Evolutionary conservation across 2,113 vertebrate genomes (phyloP).

Genomic region (Azemiops feae): DNA sequence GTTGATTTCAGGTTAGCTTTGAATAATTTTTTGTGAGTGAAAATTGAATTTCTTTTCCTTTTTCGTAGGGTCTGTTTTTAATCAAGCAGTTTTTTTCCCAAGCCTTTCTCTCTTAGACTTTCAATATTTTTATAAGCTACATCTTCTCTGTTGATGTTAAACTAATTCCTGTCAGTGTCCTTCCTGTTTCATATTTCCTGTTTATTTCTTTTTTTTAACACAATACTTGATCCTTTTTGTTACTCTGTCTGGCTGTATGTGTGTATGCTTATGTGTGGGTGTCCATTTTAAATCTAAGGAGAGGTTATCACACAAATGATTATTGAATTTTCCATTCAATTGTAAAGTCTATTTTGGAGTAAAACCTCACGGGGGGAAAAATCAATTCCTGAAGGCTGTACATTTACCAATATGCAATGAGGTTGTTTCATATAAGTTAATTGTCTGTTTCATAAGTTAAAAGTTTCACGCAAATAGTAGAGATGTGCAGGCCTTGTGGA

Average conservation of each 20-base stretch:
- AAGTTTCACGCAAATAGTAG: background rate
- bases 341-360: slow-evolving; percentile 21
- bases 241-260: background rate
- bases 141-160: slow-evolving; percentile 44
- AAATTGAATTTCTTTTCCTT: slow-evolving; percentile 46
- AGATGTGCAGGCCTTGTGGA: background rate
- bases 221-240: slow-evolving; percentile 13
- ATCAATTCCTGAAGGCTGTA: background rate
- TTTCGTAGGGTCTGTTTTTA: slow-evolving; percentile 47
- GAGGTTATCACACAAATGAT: slow-evolving; percentile 27
- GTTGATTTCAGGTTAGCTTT: background rate
- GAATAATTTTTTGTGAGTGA: slow-evolving; percentile 26
- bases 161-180: slow-evolving; percentile 42
- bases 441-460: slow-evolving; percentile 37
- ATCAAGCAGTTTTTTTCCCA: slow-evolving; percentile 48
- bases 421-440: slow-evolving; percentile 28
- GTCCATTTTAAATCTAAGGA: background rate
- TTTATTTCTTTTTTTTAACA: slow-evolving; percentile 5
- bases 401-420: slow-evolving; percentile 13
- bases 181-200: slow-evolving; percentile 47
- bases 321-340: slow-evolving; percentile 32
- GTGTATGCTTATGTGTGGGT: background rate
- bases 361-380: background rate
- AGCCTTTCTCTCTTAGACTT: slow-evolving; percentile 51
- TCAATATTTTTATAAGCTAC: slow-evolving; percentile 58